phyloP scores from a whole-genome alignment of 2,888 invertebrate species.

The Dasypolia templi region DNA sequence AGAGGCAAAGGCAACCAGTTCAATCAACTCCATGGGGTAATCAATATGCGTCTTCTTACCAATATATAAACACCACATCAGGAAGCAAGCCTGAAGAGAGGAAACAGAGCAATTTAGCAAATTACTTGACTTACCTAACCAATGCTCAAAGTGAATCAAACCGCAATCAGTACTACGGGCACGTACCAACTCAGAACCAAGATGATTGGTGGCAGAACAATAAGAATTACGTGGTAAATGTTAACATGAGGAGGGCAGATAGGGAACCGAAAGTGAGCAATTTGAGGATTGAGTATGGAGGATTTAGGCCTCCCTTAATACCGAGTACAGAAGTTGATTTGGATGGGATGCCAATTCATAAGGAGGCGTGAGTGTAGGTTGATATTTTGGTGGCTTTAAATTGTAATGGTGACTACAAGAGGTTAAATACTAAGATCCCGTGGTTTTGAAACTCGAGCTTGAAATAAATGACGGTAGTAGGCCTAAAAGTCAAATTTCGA shows the following conservation, averaged over 20 bases:
- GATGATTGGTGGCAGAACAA: slow-evolving; percentile 63
- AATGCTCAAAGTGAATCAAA: slow-evolving; percentile 66
- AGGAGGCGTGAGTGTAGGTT: slow-evolving; percentile 60
- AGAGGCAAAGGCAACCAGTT: slow-evolving; percentile 52
- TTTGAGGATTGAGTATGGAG: slow-evolving; percentile 94
- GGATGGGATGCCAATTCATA: slow-evolving; percentile 91
- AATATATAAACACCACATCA: slow-evolving; percentile 79
- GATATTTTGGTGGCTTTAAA: slow-evolving; percentile 17
- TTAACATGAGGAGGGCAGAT: slow-evolving; percentile 89
- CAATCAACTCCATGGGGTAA: slow-evolving; percentile 82
- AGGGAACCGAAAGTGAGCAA: slow-evolving; percentile 86
- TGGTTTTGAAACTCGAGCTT: background rate
- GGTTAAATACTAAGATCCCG: background rate
- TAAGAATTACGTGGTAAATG: slow-evolving; percentile 77
- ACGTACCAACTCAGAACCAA: slow-evolving; percentile 51
- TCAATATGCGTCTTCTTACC: slow-evolving; percentile 83
- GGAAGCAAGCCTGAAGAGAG: slow-evolving; percentile 59
- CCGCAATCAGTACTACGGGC: slow-evolving; percentile 80
- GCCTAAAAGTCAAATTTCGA: background rate
- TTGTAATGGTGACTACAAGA: slow-evolving; percentile 16
- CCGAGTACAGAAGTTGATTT: slow-evolving; percentile 95
- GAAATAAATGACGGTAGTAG: background rate
- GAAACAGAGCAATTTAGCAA: slow-evolving; percentile 52
- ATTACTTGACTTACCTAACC: slow-evolving; percentile 73
- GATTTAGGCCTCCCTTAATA: slow-evolving; percentile 95